Evolutionary conservation across 2,113 vertebrate genomes (phyloP).

Genomic region (Prietella phreatophila): DNA sequence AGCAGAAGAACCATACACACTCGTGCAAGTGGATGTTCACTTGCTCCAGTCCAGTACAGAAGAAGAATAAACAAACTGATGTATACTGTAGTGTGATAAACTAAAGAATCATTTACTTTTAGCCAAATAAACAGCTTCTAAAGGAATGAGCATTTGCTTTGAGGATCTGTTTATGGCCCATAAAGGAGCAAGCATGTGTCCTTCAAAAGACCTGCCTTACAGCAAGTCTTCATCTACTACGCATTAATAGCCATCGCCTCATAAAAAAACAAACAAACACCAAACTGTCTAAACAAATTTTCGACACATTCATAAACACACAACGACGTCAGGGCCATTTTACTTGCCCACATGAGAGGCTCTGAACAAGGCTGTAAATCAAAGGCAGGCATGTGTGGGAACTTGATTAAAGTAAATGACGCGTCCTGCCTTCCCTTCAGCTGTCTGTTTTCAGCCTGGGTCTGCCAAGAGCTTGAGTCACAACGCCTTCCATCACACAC

Average conservation of each 20-base stretch:
- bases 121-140: constrained; percentile 1
- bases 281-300: constrained; percentile 38
- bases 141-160: constrained; percentile 46
- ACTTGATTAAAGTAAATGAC: constrained; percentile 51
- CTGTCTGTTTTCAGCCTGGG: constrained; percentile 37
- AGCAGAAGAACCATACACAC: not conserved
- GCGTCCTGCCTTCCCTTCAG: constrained; percentile 19
- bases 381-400: constrained; percentile 44
- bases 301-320: constrained; percentile 42
- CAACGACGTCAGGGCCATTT: constrained; percentile 31
- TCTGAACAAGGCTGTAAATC: constrained; percentile 43
- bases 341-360: constrained; percentile 48
- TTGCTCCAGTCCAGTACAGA: not conserved
- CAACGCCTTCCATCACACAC: constrained; percentile 29
- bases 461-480: constrained; percentile 22
- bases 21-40: not conserved
- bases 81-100: not conserved
- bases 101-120: not conserved
- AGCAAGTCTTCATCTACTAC: constrained; percentile 6
- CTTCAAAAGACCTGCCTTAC: constrained; percentile 1
- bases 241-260: constrained; percentile 36
- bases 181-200: constrained; percentile 25
- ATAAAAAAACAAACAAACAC: constrained; percentile 19
- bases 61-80: not conserved
- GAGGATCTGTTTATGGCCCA: not conserved